Evolutionary conservation across 2,888 invertebrate genomes (phyloP), one percentile per base, ranked within the genome.

Genomic region (Lissocephala sabroskyi): DNA sequence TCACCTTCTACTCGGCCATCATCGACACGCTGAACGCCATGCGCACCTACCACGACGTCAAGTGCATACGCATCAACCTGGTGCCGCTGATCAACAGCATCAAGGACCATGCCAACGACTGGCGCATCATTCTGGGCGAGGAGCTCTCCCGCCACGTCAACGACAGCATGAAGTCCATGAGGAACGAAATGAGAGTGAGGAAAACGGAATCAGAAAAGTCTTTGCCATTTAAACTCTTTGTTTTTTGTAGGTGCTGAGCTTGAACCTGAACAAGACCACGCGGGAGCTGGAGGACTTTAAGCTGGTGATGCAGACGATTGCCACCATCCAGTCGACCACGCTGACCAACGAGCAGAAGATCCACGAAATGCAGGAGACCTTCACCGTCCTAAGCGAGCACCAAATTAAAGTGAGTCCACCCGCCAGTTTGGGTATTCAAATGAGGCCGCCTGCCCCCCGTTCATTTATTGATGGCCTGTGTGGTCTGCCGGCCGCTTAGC

Each of bases 231-330:
- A 6, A 13, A 32, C 26, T 32, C 30, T 13, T 13, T 32, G n/a
- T n/a, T n/a, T n/a, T 23, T 23, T 6, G 2, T 53, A 84, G 83
- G 81, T 84, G 13, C 88, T 90, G 37, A 88, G 89, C 33, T 79
- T 84, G 47, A 90, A 92, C 44, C 87, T 96, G 23, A 91, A 94
- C 64, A 88, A 90, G 80, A 90, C 91, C 44, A 93, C 96, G 26
- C 91, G 89, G 65, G 91, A 91, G 3, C 83, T 96, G 35, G 92
- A 92, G 45, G 90, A 92, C 70, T 93, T 96, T 78, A 96, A 95
- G 82, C 85, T 89, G 51, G 92, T 96, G 2, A 91, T 96, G 90
- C 91, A 91, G 58, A 91, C 94, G 0, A 95, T 97, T 52, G 86
- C 90, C 0, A 88, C 87, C 29, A 90, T 96, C 36, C 90, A 92